Base-by-base conservation (phyloP, 2,797 vertebrate species). In the Hipposideros larvatus region DNA sequence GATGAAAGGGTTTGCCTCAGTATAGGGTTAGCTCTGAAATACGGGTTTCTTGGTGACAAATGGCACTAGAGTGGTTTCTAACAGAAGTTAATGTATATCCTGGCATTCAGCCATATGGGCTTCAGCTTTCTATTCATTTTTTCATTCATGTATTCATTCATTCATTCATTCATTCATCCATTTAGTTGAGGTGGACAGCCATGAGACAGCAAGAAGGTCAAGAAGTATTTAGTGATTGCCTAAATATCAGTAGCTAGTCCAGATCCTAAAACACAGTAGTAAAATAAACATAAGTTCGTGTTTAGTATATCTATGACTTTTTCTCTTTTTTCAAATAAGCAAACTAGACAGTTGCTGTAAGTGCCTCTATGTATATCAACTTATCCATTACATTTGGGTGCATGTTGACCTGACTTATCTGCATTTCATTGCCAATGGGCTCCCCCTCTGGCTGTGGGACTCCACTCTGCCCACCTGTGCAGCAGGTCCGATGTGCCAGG, bases 321-420 rank as follows among this genome's bases (percentile, higher is more conserved):
- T 89, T 53, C 13, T 84, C n/a, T 94, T 66, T 70, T 71, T 70
- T 80, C 28, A 84, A 91, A 80, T 88, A 71, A 68, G 41, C 24
- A 75, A 79, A 66, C 11, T 53, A 66, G 63, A 85, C 43, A 71
- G 18, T 48, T 91, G 21, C 41, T 93, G 37, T 68, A 41, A 2
- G 37, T 13, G 11, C 6, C 15, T 26, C 43, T 34, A 51, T 68
- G 13, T 43, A 41, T 34, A 74, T 7, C 1, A 31, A 22, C 15
- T 78, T 85, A 7, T 74, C 16, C 24, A 63, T 78, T 46, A 34
- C 2, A 14, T 68, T 74, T 83, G 46, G 91, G 48, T 37, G 7
- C 46, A 31, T 37, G 57, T 41, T 66, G 57, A 68, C 11, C 55
- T 55, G 77, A 77, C 16, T 57, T 85, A 55, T 83, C 57, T 61